Evolutionary conservation across 2,888 invertebrate species (phyloP).

Genomic region (Ochropleura plecta): DNA sequence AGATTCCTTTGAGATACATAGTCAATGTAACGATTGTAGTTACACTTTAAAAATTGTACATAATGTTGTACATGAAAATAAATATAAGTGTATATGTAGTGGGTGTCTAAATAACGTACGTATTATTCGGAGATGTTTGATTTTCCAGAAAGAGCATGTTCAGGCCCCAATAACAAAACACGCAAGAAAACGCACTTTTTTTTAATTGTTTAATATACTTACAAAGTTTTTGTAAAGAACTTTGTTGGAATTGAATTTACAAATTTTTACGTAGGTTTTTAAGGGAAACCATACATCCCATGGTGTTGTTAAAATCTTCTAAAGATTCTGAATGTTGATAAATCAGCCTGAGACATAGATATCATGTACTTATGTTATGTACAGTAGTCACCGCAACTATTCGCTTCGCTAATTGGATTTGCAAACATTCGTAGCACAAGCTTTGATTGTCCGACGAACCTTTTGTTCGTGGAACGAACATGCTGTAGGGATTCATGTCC

Average conservation of each 20-base stretch:
- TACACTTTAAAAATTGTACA: constrained; percentile 42
- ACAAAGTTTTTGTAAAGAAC: background rate
- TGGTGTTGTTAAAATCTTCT: constrained; percentile 11
- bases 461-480: background rate
- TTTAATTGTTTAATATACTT: background rate
- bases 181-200: background rate
- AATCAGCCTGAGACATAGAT: constrained; percentile 9
- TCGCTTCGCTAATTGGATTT: background rate
- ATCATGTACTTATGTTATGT: constrained; percentile 3
- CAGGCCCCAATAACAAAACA: background rate
- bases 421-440: background rate
- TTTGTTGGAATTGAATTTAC: background rate
- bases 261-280: background rate
- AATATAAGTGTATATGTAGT: constrained; percentile 42
- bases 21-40: constrained; percentile 39
- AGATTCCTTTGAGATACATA: constrained; percentile 33
- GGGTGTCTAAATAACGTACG: constrained; percentile 46
- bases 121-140: constrained; percentile 14
- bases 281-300: background rate
- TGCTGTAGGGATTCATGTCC: background rate
- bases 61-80: constrained; percentile 45
- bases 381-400: background rate
- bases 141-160: background rate
- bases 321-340: constrained; percentile 13
- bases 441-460: background rate